Base-by-base conservation (phyloP, 2,113 vertebrate genomes). In the Lophura nycthemera region DNA sequence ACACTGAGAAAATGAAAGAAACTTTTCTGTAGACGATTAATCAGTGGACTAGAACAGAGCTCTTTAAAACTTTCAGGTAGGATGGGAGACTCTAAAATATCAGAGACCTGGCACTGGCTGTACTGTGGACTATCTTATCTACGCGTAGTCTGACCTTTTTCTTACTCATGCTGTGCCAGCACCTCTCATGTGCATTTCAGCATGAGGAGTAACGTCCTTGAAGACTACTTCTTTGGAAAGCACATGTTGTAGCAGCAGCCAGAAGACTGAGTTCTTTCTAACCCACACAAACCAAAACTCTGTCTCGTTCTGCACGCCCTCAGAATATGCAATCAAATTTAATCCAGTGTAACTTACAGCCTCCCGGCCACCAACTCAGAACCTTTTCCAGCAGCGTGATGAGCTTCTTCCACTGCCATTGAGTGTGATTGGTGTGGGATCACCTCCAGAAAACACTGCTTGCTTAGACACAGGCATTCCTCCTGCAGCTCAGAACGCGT, bases 1-100 rank as follows among this genome's bases (percentile, higher is more conserved):
- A 90, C 92, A 74, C 21, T 65, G 38, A 91, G 43, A 71, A 76
- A 91, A 72, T 36, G 45, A 15, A 71, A 88, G 27, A 83, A 63
- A 21, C 3, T 69, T 48, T 88, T 86, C 65, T 90, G 72, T 81
- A 36, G 18, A 40, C 20, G n/a, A 20, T 22, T 60, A 60, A 59
- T 27, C 30, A 79, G 2, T 17, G 27, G 21, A n/a, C 40, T 66
- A n/a, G 38, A 67, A 59, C 16, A 57, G 48, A 72, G 27, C n/a
- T 54, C 43, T 86, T 59, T 1, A 16, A 82, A 91, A 66, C 19
- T 72, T 40, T 34, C 2, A 2, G 17, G 19, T 50, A 63, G 36
- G 43, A 30, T 52, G 66, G 56, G 87, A 69, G 60, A 34, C 30
- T 73, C 22, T 79, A 77, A 89, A 92, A 89, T 38, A 88, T 12